Conservation (phyloP, 1,140 invertebrate genomes). For the Choristoneura fumiferana region DNA sequence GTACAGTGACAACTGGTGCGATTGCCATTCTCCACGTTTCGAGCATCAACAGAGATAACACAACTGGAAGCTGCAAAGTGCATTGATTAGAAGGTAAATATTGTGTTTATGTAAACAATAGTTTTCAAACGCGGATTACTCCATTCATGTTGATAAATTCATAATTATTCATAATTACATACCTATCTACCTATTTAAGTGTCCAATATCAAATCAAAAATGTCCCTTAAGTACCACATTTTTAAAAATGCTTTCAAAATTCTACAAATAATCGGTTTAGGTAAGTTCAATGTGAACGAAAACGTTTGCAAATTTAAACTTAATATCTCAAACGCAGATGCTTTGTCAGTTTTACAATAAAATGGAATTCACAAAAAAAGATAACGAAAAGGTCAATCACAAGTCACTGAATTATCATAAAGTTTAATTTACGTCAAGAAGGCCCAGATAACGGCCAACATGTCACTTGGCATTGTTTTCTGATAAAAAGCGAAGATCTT, state of each 20-base stretch:
- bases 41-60: slow-evolving; percentile 71
- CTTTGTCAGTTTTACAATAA: too few relatives aligned
- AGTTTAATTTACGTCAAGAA: slow-evolving; percentile 47
- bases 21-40: slow-evolving; percentile 68
- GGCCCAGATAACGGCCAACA: slow-evolving; percentile 31
- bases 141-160: too few relatives aligned
- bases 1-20: slow-evolving; percentile 73
- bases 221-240: too few relatives aligned
- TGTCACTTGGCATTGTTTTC: slow-evolving; percentile 19
- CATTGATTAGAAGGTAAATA: slow-evolving; percentile 68
- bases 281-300: too few relatives aligned
- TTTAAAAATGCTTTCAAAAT: too few relatives aligned
- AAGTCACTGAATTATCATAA: slow-evolving; percentile 32
- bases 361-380: background rate
- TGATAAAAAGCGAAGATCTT: background rate
- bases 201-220: too few relatives aligned
- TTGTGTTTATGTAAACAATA: slow-evolving; percentile 37
- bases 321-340: too few relatives aligned
- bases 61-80: slow-evolving; percentile 32
- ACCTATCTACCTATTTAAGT: too few relatives aligned
- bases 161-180: too few relatives aligned
- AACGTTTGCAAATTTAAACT: too few relatives aligned
- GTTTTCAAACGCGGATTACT: background rate
- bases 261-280: too few relatives aligned
- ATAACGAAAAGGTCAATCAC: slow-evolving; percentile 30